Base-by-base conservation (phyloP, 2,797 vertebrate genomes). In the Sparidentex hasta region DNA sequence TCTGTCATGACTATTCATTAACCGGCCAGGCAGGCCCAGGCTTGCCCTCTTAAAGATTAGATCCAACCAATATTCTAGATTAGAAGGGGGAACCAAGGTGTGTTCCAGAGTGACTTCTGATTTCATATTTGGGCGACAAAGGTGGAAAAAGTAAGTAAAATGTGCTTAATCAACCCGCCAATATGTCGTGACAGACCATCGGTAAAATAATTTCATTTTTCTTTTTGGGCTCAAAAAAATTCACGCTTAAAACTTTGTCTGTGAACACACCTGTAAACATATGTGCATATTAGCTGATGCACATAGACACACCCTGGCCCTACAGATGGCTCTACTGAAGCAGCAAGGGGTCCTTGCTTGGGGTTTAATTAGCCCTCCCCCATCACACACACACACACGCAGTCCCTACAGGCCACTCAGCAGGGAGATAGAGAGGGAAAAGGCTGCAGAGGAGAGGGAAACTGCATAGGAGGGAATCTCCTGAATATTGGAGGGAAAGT, bases 1-100 rank as follows among this genome's bases (percentile, higher is more conserved):
- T 94, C 92, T 94, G 95, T 97, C 95, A 96, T 97, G 96, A 96
- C 95, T 97, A 96, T 97, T 97, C 97, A 97, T 97, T 95, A 96
- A 93, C 87, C 33, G 21, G 62, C 80, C 74, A 88, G 95, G 95
- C 98, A 99, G 96, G 98, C 83, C 95, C 88, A 93, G 94, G 90
- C 98, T 97, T 98, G 98, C 95, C 97, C 93, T 55, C 66, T 76
- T 93, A 92, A 91, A 95, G 94, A 95, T 94, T 88, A 94, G 94
- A 96, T 94, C 82, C 86, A 86, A 96, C 96, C 95, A 96, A 92
- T 93, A 91, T 92, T 89, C 82, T 75, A 82, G 56, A 94, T 87
- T 81, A 73, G 57, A 71, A 27, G 66, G 23, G 47, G 29, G 50
- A 79, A 78, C 52, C 48, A 65, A 76, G 50, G 29, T 65, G 74